Evolutionary conservation across 2,888 invertebrate species (phyloP).

Genomic region (Furcula furcula): DNA sequence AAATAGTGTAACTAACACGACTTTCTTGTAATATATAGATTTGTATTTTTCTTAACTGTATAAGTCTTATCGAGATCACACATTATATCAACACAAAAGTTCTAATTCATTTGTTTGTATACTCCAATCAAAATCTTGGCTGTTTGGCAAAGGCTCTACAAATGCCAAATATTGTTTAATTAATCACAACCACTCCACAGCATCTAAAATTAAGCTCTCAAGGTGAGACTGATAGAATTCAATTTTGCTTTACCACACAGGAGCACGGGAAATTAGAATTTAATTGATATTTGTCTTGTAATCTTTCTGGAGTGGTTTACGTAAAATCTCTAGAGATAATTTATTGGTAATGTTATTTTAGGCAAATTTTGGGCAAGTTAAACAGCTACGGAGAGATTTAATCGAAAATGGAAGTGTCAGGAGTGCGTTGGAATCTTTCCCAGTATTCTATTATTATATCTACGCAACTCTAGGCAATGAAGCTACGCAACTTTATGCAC

Average conservation of each 20-base stretch:
- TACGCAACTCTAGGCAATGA: no score
- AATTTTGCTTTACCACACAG: constrained; percentile 10
- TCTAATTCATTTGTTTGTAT: neutral
- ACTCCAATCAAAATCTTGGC: constrained; percentile 1
- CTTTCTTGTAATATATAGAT: no score
- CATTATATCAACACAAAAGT: neutral
- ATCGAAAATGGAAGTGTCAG: no score
- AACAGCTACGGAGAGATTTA: no score
- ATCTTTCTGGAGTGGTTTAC: constrained; percentile 13
- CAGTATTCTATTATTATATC: no score
- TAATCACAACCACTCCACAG: constrained; percentile 16
- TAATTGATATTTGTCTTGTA: constrained; percentile 29
- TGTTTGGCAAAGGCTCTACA: constrained; percentile 14
- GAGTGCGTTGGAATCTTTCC: no score
- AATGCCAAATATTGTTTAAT: constrained; percentile 25
- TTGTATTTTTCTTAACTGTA: no score
- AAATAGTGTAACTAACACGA: no score
- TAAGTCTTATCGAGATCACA: no score
- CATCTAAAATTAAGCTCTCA: constrained; percentile 10
- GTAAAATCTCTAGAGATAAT: constrained; percentile 16
- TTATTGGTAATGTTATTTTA: constrained; percentile 23
- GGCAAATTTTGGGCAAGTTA: no score
- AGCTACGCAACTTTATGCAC: no score
- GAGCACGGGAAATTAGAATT: constrained; percentile 19
- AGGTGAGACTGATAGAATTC: constrained; percentile 5